Conservation (phyloP, 2,113 vertebrate genomes). For the Eudyptes chrysolophus region DNA sequence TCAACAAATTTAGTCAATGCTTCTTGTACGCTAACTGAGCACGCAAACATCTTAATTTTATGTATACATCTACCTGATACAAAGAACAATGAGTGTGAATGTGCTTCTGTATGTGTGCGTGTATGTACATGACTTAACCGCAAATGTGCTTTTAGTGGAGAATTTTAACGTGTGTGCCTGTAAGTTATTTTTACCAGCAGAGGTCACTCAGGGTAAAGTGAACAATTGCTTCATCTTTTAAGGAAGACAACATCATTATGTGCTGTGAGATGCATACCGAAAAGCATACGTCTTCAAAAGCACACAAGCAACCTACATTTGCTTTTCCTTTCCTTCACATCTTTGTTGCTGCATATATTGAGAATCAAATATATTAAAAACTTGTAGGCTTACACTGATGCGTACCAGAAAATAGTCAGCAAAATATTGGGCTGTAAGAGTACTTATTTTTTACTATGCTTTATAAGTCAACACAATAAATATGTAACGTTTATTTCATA, state of each 20-base stretch:
- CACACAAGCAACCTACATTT: neutral
- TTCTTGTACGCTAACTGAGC: neutral
- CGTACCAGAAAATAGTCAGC: neutral
- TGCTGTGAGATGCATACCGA: neutral
- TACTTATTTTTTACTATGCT: neutral
- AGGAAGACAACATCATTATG: neutral
- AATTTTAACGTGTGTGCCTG: neutral
- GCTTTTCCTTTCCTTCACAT: neutral
- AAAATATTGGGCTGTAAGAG: neutral
- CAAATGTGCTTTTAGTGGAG: neutral
- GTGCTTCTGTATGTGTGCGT: fast-evolving
- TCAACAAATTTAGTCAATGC: neutral
- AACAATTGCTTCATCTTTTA: conserved; percentile 46
- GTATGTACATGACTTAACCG: fast-evolving
- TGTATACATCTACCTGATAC: neutral
- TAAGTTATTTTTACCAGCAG: conserved; percentile 62
- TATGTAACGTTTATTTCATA: neutral
- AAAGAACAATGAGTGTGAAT: neutral
- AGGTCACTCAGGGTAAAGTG: conserved; percentile 71
- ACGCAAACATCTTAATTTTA: neutral
- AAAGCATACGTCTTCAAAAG: neutral
- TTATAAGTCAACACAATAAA: neutral
- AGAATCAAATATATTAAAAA: neutral
- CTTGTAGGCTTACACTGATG: neutral
- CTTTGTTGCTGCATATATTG: neutral